These are phyloP conservation scores for Pentamera pediparva DNA, from an alignment of 53 echinoderm and acorn worm genomes.

Conservation along the genomic window DNA sequence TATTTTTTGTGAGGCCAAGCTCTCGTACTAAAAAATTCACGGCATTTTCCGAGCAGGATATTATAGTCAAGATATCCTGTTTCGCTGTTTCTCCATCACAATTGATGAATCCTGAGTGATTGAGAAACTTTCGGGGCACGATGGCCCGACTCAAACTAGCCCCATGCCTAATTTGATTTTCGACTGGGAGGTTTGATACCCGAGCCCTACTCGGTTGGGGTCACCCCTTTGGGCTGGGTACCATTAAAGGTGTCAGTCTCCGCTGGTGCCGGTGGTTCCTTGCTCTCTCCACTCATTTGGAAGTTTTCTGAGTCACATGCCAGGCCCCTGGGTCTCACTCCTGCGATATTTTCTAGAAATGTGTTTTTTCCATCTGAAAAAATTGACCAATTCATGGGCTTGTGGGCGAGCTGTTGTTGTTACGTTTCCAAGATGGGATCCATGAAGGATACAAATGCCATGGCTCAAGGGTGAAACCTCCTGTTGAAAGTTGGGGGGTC, in stretches of 20 bases:
- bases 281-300: no score
- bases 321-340: slow-evolving; percentile 23
- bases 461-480: not conserved
- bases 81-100: not conserved
- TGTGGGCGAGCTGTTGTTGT: not conserved
- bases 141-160: not conserved
- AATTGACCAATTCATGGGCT: slow-evolving; percentile 16
- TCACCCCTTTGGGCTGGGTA: not conserved
- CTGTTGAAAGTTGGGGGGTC: not conserved
- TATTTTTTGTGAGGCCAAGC: not conserved
- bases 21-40: not conserved
- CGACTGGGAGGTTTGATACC: not conserved
- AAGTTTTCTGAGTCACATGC: not conserved
- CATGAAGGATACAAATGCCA: not conserved
- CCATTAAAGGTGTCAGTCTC: not conserved
- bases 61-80: no score
- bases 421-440: not conserved
- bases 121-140: not conserved
- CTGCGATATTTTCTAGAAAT: not conserved
- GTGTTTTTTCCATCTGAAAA: slow-evolving; percentile 33
- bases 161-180: not conserved
- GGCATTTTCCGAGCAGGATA: not conserved
- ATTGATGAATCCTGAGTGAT: not conserved
- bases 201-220: no score
- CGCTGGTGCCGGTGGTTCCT: no score